phyloP scores from a whole-genome alignment of 2,888 invertebrate genomes.

The Ectemnius cavifrons region DNA sequence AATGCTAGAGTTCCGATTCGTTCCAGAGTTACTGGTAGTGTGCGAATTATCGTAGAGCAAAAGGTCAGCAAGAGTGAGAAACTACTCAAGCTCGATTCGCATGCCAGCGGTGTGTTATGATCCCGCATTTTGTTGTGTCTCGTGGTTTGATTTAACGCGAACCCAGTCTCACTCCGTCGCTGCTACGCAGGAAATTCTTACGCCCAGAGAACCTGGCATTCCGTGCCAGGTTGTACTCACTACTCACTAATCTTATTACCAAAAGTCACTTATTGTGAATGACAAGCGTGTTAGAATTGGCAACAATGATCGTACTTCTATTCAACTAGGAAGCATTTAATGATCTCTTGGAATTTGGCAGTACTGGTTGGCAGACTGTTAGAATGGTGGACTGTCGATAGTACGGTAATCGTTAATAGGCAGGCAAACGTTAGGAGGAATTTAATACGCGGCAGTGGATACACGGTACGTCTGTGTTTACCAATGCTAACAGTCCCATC shows the following conservation, averaged over 20 bases:
- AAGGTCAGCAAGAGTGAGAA: too few species aligned
- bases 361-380: too few species aligned
- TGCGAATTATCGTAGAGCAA: too few species aligned
- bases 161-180: neutral
- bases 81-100: too few species aligned
- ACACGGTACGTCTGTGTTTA: constrained; percentile 44
- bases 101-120: constrained; percentile 4
- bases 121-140: constrained; percentile 24
- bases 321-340: too few species aligned
- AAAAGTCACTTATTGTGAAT: too few species aligned
- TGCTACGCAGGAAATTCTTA: constrained; percentile 24
- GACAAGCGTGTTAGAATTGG: too few species aligned
- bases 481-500: constrained; percentile 30
- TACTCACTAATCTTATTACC: too few species aligned
- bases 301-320: too few species aligned
- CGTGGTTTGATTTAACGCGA: constrained; percentile 34
- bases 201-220: constrained; percentile 20
- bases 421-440: constrained; percentile 47
- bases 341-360: too few species aligned
- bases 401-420: constrained; percentile 57
- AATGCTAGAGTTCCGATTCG: too few species aligned
- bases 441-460: constrained; percentile 51
- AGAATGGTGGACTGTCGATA: constrained; percentile 12
- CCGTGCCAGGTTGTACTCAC: constrained; percentile 16
- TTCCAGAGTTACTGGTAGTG: too few species aligned